A percentile compares a stretch with the other conserved stretches of the same genome.
These are phyloP conservation scores for Rhagonycha fulva DNA, from an alignment of 2,888 invertebrate genomes.

Conservation along the genomic window DNA sequence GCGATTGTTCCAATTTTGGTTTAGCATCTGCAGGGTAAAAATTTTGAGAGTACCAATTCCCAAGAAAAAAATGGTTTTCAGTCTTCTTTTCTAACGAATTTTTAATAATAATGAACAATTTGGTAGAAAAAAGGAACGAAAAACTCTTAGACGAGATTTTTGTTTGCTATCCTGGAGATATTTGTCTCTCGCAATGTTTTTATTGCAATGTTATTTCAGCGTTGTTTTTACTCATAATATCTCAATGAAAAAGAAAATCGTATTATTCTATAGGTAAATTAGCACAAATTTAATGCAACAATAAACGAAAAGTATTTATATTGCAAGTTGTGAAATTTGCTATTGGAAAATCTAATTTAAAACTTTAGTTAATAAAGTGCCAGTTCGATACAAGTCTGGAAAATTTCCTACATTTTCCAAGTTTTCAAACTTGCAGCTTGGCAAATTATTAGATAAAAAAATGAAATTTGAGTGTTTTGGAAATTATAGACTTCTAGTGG, in stretches of 20 bases:
- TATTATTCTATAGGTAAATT: neutral
- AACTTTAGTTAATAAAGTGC: neutral
- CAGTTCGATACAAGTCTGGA: neutral
- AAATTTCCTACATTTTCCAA: neutral
- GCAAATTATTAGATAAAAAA: neutral
- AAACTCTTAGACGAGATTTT: neutral
- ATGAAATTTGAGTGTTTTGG: neutral
- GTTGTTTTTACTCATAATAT: neutral
- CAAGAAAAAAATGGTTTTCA: too few species aligned
- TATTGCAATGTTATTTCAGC: neutral
- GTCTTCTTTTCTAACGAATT: too few species aligned
- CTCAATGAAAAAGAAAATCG: neutral
- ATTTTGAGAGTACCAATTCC: too few species aligned
- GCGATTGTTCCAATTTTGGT: neutral
- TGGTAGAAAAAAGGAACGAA: neutral
- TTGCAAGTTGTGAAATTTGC: neutral
- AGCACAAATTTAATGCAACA: neutral
- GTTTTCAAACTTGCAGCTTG: neutral
- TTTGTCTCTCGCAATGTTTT: neutral
- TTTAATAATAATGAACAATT: neutral
- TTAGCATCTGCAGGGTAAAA: neutral
- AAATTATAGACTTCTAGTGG: conserved; percentile 31
- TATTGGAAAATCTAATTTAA: neutral
- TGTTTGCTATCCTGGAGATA: neutral
- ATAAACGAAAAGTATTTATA: neutral